Evolutionary conservation across 2,113 vertebrate genomes (phyloP).

Genomic region (Raja brachyura): DNA sequence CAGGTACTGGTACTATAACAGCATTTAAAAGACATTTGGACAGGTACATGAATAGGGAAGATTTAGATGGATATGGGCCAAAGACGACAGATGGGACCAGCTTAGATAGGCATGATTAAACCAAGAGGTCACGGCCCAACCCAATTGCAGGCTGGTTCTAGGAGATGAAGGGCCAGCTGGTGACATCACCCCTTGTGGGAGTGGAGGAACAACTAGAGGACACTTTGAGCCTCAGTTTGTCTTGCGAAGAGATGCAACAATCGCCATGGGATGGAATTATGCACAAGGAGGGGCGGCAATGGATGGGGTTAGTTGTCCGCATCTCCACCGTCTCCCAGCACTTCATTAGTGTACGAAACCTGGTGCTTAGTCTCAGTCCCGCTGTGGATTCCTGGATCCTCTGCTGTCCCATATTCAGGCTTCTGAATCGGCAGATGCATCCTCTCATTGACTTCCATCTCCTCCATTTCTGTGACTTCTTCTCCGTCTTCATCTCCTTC

Average conservation of each 20-base stretch:
- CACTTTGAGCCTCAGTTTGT: not conserved
- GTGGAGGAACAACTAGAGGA: not conserved
- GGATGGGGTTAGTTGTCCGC: not conserved
- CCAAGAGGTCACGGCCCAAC: no score
- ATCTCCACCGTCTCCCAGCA: not conserved
- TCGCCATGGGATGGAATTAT: no score
- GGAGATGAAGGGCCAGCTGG: no score
- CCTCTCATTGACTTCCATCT: conserved; percentile 40
- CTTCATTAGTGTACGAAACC: not conserved
- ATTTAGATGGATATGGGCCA: no score
- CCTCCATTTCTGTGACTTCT: conserved; percentile 21
- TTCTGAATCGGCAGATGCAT: conserved; percentile 41
- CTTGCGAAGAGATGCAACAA: not conserved
- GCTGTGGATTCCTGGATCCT: not conserved
- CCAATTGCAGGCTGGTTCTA: not conserved
- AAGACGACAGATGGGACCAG: no score
- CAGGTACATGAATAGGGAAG: no score
- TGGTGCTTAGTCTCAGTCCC: not conserved
- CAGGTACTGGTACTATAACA: no score
- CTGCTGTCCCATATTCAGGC: conserved; percentile 47
- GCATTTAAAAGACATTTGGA: no score
- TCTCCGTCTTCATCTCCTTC: conserved; percentile 39
- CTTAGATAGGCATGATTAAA: no score
- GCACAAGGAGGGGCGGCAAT: not conserved
- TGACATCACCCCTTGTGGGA: not conserved